Percentiles rank a stretch among this genome's conserved stretches.
phyloP scores from a whole-genome alignment of 1,140 invertebrate species.

The Tetragnatha versicolor region DNA sequence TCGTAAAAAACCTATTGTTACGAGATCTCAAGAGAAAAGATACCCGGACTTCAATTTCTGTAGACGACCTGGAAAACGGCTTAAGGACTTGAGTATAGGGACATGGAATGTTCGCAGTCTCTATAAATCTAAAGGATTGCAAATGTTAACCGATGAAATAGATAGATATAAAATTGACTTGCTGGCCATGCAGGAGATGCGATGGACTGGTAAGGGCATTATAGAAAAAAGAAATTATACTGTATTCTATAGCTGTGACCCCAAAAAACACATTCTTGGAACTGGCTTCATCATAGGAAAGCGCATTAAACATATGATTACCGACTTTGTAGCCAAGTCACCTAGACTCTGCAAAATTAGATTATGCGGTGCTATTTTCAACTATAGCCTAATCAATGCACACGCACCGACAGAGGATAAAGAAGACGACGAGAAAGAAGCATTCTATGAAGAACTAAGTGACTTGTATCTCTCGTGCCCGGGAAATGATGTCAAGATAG shows the following conservation, averaged over 20 bases:
- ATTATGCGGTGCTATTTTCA: background rate
- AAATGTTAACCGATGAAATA: background rate
- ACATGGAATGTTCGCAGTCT: background rate
- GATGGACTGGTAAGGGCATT: conserved; percentile 6
- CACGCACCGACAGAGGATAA: conserved; percentile 9
- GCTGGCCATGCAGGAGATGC: background rate
- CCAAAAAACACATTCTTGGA: background rate
- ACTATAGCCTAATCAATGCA: conserved; percentile 17
- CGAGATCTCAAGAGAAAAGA: conserved; percentile 3
- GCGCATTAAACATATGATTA: background rate
- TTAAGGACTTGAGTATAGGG: conserved; percentile 3
- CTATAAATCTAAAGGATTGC: background rate
- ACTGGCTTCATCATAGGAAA: conserved; percentile 7
- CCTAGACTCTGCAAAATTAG: conserved; percentile 5
- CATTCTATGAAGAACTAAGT: background rate
- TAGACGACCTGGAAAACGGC: conserved; percentile 8
- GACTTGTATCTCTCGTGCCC: background rate
- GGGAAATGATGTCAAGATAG: conserved; percentile 4
- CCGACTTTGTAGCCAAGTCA: background rate
- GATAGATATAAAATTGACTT: background rate
- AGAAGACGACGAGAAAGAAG: conserved; percentile 13
- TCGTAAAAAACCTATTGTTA: background rate
- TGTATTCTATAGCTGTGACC: conserved; percentile 1
- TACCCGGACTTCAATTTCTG: conserved; percentile 11
- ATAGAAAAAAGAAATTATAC: background rate